Conservation (phyloP, 2,797 vertebrate genomes). For the Sebastes itinus region DNA sequence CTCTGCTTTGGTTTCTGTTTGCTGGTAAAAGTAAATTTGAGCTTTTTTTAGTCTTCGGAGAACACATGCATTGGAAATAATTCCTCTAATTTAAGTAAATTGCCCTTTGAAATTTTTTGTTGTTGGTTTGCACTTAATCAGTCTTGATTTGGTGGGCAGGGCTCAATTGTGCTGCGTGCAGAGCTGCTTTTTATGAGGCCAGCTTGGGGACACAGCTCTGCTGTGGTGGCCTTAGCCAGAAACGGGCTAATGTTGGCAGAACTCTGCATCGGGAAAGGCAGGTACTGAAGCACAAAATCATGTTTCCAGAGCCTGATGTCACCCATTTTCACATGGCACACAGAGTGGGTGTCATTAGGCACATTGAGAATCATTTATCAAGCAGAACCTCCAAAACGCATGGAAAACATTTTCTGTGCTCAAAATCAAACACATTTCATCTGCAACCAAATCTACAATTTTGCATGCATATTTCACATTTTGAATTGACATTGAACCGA, state of each 20-base stretch:
- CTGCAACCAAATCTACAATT: constrained; percentile 5
- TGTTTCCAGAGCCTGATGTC: constrained; percentile 32
- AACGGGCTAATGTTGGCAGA: background rate
- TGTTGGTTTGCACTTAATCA: constrained; percentile 63
- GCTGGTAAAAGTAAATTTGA: constrained; percentile 60
- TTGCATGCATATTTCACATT: constrained; percentile 17
- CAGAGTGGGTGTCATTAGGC: background rate
- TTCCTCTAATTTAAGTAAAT: constrained; percentile 62
- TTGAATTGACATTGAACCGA: background rate
- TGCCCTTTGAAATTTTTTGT: constrained; percentile 60
- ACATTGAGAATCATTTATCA: background rate
- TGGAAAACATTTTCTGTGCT: constrained; percentile 12
- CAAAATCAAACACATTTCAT: constrained; percentile 13
- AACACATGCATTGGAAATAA: constrained; percentile 64
- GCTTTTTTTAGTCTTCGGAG: constrained; percentile 64
- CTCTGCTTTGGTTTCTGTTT: constrained; percentile 51
- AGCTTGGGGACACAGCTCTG: constrained; percentile 12
- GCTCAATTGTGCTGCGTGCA: constrained; percentile 48
- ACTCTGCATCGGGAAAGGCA: constrained; percentile 12
- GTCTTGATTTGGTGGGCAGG: constrained; percentile 62
- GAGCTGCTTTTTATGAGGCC: constrained; percentile 49
- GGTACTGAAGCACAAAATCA: constrained; percentile 30
- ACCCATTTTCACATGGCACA: constrained; percentile 12
- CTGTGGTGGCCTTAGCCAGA: constrained; percentile 32
- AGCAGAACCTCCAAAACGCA: background rate